A percentile compares a stretch with the other conserved stretches of the same genome.
Conservation (phyloP, 2,797 vertebrate genomes). For the Chromobotia macracanthus region DNA sequence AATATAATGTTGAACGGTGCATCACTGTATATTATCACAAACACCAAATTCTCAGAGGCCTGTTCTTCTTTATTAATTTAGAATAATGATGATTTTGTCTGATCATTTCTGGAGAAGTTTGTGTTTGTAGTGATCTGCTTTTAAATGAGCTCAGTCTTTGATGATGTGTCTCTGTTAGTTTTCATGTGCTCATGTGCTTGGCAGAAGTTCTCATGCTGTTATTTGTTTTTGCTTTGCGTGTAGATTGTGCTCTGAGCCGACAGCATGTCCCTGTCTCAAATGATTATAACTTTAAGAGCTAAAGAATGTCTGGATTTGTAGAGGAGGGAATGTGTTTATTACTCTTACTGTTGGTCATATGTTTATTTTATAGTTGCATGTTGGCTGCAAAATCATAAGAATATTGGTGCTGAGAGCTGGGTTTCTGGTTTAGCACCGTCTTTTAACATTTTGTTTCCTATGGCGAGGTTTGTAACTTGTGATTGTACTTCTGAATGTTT, state of each 20-base stretch:
- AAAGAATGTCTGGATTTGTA: neutral
- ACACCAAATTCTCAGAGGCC: slow-evolving; percentile 40
- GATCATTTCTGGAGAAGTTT: slow-evolving; percentile 36
- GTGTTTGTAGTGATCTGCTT: slow-evolving; percentile 37
- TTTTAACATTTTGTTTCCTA: neutral
- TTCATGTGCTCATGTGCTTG: slow-evolving; percentile 43
- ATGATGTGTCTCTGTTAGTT: slow-evolving; percentile 33
- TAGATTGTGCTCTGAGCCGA: slow-evolving; percentile 17
- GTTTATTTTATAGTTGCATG: slow-evolving; percentile 43
- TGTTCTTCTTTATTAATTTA: no score
- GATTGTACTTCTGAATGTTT: slow-evolving; percentile 28
- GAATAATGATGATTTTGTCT: no score
- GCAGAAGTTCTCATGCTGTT: slow-evolving; percentile 35
- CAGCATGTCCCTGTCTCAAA: slow-evolving; percentile 19
- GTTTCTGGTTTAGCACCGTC: neutral
- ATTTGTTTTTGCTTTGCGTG: slow-evolving; percentile 26
- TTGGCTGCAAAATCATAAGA: slow-evolving; percentile 39
- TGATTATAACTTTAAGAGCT: neutral
- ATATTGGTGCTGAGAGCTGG: slow-evolving; percentile 24
- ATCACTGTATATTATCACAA: slow-evolving; percentile 31
- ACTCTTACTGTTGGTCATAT: neutral
- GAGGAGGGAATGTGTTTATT: neutral
- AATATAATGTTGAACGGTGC: slow-evolving; percentile 14
- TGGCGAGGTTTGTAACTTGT: slow-evolving; percentile 22
- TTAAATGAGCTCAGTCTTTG: neutral